Evolutionary conservation across 2,888 invertebrate species (phyloP), one percentile per base, ranked within the genome.

Genomic region (Caenorhabditis sulstoni): DNA sequence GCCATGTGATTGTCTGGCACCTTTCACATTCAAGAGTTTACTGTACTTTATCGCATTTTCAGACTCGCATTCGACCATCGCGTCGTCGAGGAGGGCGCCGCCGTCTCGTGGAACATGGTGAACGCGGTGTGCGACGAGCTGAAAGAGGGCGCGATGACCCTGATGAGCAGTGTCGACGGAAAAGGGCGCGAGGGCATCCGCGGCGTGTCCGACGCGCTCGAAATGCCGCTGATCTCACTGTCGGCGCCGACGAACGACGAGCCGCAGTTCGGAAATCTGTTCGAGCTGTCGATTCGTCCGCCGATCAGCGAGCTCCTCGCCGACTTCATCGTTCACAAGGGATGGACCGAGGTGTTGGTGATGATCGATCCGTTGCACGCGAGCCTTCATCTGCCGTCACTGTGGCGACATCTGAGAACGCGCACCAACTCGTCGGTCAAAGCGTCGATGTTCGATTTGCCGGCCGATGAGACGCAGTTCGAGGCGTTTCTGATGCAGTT

Each of bases 241-340:
- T 67, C 79, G 5, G 73, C 73, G 11, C 79, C 71, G 35, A 50
- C 82, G 11, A 74, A 65, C 18, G 66, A 74, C 23, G 68, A 68
- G 14, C 75, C 61, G 35, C 80, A 81, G 18, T 70, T 67, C 39
- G 47, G 57, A 3, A 83, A 83, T 52, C 65, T 81, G 45, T 88
- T 90, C 77, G 90, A 90, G 76, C 81, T 90, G 29, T 84, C 95
- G 91, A 94, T 98, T 94, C 93, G 96, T 81, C 97, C 98, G 45
- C 95, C 97, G 92, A 96, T 96, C 92, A 95, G 96, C 91, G 94
- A 94, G 90, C 96, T 97, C 74, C 94, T 98, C 90, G 95, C 97
- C 86, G 97, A 97, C 92, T 94, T 96, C 74, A 95, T 98, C 89
- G 93, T 94, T 83, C 94, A 95, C 91, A 97, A 97, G 91, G 94